Evolutionary conservation across 2,888 invertebrate genomes (phyloP).

Genomic region (Lycia hirtaria): DNA sequence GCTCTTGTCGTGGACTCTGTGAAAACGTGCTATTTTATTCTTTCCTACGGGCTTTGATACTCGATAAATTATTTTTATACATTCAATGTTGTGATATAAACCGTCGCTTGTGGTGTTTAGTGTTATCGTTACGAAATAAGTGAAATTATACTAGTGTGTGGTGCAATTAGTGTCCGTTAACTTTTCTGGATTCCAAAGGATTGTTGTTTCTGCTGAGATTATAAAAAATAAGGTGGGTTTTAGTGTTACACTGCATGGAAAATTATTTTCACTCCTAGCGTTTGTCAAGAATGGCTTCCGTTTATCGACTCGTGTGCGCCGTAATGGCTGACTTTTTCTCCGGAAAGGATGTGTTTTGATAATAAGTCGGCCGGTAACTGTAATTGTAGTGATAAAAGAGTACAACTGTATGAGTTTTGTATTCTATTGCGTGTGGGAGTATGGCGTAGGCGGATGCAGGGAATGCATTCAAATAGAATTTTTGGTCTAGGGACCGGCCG

Average conservation of each 20-base stretch:
- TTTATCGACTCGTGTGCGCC: conserved; percentile 83
- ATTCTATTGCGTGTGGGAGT: conserved; percentile 64
- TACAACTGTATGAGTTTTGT: conserved; percentile 52
- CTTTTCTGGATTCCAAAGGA: conserved; percentile 78
- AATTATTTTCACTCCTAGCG: conserved; percentile 64
- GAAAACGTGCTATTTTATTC: conserved; percentile 76
- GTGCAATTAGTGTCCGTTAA: conserved; percentile 76
- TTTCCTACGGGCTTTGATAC: conserved; percentile 72
- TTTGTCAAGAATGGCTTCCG: conserved; percentile 79
- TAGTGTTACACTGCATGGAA: conserved; percentile 28
- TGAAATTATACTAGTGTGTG: conserved; percentile 75
- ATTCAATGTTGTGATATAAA: conserved; percentile 77
- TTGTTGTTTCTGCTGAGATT: conserved; percentile 70
- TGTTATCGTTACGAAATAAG: conserved; percentile 71
- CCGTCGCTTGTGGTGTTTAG: conserved; percentile 75
- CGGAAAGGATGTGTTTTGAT: conserved; percentile 56
- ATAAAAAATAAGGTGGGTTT: conserved; percentile 69
- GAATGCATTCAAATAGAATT: conserved; percentile 59
- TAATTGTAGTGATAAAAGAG: conserved; percentile 40
- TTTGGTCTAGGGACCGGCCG: conserved; percentile 47
- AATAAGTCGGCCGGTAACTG: conserved; percentile 43
- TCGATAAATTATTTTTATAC: conserved; percentile 70
- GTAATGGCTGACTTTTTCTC: conserved; percentile 82
- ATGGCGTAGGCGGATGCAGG: conserved; percentile 57
- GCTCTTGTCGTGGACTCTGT: conserved; percentile 81